Base-by-base conservation (phyloP, 2,113 vertebrate genomes). In the sheep (Ovis aries) region DNA sequence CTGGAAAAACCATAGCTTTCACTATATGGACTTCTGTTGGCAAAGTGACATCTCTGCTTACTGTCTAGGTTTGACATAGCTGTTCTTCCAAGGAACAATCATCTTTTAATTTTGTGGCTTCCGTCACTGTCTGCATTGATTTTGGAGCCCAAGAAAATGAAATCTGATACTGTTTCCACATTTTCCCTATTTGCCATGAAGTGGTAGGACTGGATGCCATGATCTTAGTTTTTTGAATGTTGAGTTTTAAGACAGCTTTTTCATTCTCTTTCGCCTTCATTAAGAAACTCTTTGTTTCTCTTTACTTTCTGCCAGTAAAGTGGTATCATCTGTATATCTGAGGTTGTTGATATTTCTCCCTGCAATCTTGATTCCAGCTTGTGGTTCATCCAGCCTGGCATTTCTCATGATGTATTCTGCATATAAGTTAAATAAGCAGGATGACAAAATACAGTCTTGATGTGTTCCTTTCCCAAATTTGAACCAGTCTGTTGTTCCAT, bases 11-110 rank as follows among this genome's bases (percentile, higher is more conserved):
- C 10, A 40, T 71, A 36, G 67, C n/a, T 71, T 23, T 71, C 67
- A 36, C 5, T 71, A 23, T 71, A 23, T 0, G 1, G 67, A 40
- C n/a, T 71, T 71, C 21, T 71, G n/a, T 40, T 1, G 1, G n/a
- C n/a, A 21, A 36, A 40, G 17, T 23, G 67, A 71, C 67, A 71
- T 40, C 67, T 71, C 8, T 71, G n/a, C 19, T 71, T 23, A 71
- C 64, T 36, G n/a, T 71, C 9, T 71, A 71, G n/a, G 67, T 71
- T 71, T 40, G 67, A 71, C n/a, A 71, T 71, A 71, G 64, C n/a
- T 40, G 1, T 71, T 71, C n/a, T 36, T 71, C n/a, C 67, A 71
- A 36, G 67, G n/a, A 36, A 17, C 64, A 23, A 71, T n/a, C 64
- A 36, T 71, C n/a, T 71, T 71, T 36, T 36, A 71, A 23, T 36